These are phyloP conservation scores for Calliphora vicina DNA, from an alignment of 1,140 invertebrate species.

Conservation along the genomic window DNA sequence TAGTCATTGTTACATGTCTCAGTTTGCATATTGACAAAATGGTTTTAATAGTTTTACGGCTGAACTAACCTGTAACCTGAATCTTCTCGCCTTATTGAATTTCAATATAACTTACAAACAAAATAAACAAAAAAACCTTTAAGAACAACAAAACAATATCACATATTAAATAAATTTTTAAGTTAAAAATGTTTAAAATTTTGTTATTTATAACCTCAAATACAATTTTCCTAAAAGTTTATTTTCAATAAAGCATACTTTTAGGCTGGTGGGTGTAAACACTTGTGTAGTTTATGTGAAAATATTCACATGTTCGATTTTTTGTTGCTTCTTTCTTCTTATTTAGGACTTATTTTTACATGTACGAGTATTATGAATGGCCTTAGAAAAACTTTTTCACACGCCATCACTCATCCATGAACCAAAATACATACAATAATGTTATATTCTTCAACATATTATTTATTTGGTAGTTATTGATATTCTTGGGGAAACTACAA, in stretches of 20 bases:
- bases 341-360: neutral
- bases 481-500: neutral
- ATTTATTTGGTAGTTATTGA: neutral
- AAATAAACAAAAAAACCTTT: no score
- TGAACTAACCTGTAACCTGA: no score
- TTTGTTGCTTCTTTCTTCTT: neutral
- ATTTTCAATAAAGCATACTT: neutral
- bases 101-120: no score
- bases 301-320: constrained; percentile 19
- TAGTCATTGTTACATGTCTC: no score
- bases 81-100: no score
- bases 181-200: no score
- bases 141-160: no score
- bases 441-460: neutral
- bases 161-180: no score
- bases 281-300: neutral
- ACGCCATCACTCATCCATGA: constrained; percentile 1
- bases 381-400: constrained; percentile 11
- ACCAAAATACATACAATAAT: neutral
- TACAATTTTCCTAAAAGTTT: no score
- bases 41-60: no score
- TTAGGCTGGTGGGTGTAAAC: neutral
- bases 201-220: no score
- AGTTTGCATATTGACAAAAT: no score
- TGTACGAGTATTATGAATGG: neutral